These are phyloP conservation scores for Zoanthus gigantus DNA, from an alignment of 92 coral and sea anemone genomes.

Conservation along the genomic window DNA sequence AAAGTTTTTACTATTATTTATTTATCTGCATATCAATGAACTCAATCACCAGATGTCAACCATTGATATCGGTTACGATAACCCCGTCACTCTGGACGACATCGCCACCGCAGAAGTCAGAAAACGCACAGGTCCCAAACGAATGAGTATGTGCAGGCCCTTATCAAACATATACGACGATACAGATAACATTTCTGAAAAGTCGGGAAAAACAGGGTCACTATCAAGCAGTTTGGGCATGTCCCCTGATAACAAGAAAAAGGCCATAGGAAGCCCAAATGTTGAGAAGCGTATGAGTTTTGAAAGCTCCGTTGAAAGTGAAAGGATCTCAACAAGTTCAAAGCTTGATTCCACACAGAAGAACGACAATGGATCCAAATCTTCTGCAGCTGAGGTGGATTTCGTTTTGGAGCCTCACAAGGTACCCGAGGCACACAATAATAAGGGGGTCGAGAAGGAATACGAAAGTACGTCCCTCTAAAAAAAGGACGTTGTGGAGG, in stretches of 20 bases:
- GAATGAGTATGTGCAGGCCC: slow-evolving; percentile 17
- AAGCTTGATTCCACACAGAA: not conserved
- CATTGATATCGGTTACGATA: slow-evolving; percentile 37
- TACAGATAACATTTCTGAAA: slow-evolving; percentile 25
- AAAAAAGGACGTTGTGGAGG: not conserved
- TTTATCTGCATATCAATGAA: not conserved
- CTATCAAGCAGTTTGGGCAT: not conserved
- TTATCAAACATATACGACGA: slow-evolving; percentile 11
- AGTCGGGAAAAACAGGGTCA: not conserved
- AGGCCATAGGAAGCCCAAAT: not conserved
- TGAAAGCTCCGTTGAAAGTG: not conserved
- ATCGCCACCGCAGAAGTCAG: slow-evolving; percentile 7
- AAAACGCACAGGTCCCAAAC: slow-evolving; percentile 3
- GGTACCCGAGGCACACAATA: slow-evolving; percentile 33
- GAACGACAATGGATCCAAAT: not conserved
- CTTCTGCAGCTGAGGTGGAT: not conserved
- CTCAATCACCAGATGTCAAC: slow-evolving; percentile 8
- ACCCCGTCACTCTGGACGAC: slow-evolving; percentile 25
- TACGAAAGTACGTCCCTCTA: slow-evolving; percentile 6
- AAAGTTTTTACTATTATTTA: too few relatives aligned
- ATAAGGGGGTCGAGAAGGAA: slow-evolving; percentile 17
- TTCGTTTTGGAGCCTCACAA: not conserved
- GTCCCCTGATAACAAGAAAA: slow-evolving; percentile 10
- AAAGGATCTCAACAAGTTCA: not conserved
- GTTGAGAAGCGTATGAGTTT: not conserved